A percentile compares a stretch with the other conserved stretches of the same genome.
Evolutionary conservation across 1,140 invertebrate species (phyloP).

Genomic region (Rhopalosiphum padi): DNA sequence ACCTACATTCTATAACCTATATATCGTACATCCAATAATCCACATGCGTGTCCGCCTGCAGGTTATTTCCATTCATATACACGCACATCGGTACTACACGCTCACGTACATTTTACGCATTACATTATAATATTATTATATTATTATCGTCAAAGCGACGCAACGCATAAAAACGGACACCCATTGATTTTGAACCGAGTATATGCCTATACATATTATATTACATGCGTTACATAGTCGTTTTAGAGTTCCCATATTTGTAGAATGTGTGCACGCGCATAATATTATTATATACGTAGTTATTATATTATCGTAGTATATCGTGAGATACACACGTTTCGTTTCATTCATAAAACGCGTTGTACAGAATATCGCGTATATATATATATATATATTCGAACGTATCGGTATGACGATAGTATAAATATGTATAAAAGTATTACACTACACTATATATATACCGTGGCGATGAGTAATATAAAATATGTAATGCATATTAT

Average conservation of each 20-base stretch:
- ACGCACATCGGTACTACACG: not conserved
- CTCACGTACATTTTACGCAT: not conserved
- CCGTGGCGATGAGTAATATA: not conserved
- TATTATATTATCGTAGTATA: conserved; percentile 30
- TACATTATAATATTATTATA: conserved; percentile 6
- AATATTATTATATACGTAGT: not conserved
- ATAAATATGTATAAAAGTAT: not conserved
- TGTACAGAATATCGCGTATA: not conserved
- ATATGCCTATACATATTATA: not conserved
- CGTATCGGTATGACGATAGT: not conserved
- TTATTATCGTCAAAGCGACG: not conserved
- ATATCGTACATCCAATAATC: not conserved
- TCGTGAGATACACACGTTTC: not conserved
- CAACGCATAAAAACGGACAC: conserved; percentile 28
- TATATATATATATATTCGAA: not conserved
- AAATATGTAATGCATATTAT: not conserved
- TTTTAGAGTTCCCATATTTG: not conserved
- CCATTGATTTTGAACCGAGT: not conserved
- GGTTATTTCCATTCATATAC: not conserved
- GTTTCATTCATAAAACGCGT: conserved; percentile 43
- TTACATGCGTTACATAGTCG: not conserved
- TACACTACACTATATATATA: not conserved
- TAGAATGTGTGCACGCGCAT: not conserved
- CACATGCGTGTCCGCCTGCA: not conserved
- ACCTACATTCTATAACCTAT: not conserved